Conservation (phyloP, 2,888 invertebrate genomes). For the Hirudinaria manillensis region DNA sequence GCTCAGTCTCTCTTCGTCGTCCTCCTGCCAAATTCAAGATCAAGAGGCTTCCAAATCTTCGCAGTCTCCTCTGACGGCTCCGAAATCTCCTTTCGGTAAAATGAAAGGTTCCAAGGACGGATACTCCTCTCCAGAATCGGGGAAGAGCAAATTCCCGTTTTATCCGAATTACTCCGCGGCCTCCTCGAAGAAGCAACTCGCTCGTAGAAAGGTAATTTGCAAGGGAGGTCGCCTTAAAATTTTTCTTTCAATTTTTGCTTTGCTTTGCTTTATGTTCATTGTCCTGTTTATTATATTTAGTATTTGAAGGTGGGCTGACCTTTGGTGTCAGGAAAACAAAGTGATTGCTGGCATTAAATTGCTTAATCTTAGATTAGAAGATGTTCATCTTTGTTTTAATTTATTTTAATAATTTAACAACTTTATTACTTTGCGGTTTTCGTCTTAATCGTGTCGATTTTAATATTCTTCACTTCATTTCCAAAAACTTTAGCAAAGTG, state of each 20-base stretch:
- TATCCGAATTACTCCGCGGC: not conserved
- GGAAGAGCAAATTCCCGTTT: not conserved
- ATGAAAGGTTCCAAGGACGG: constrained; percentile 19
- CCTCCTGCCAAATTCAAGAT: constrained; percentile 12
- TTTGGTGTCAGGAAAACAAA: not conserved
- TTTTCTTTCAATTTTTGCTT: no score
- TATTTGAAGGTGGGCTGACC: not conserved
- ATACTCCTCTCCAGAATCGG: not conserved
- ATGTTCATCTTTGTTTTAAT: no score
- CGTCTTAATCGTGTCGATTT: no score
- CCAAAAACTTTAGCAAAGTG: no score
- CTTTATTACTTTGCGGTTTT: no score
- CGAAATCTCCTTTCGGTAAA: not conserved
- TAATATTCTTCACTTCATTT: no score
- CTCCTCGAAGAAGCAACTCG: constrained; percentile 7
- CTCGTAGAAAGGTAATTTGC: constrained; percentile 5
- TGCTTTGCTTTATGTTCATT: not conserved
- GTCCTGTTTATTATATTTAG: not conserved
- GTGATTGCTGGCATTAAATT: no score
- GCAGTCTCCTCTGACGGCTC: not conserved
- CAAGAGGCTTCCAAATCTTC: not conserved
- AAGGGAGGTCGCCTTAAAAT: no score
- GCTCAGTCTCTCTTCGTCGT: not conserved
- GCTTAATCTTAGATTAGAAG: no score
- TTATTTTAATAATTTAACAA: no score